Percentiles rank a stretch among this genome's conserved stretches.
Evolutionary conservation across 1,140 invertebrate species (phyloP).

Genomic region (Scaptodrosophila lebanonensis): DNA sequence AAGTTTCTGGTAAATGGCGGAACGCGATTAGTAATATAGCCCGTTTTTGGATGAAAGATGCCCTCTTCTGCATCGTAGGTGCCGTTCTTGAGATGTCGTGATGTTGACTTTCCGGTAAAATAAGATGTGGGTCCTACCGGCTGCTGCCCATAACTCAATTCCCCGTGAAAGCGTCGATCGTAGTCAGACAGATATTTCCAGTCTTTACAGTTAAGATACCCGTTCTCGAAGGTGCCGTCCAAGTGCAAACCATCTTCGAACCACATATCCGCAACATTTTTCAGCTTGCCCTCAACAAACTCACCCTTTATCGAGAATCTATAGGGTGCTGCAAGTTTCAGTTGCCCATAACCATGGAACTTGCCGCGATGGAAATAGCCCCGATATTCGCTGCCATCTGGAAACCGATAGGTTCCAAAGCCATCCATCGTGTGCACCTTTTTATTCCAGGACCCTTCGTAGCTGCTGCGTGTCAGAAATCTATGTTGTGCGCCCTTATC

Average conservation of each 20-base stretch:
- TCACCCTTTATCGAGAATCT: constrained; percentile 55
- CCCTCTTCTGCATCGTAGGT: constrained; percentile 59
- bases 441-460: constrained; percentile 48
- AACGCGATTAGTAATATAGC: constrained; percentile 38
- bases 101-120: constrained; percentile 28
- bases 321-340: constrained; percentile 47
- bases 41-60: constrained; percentile 31
- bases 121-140: constrained; percentile 54
- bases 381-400: constrained; percentile 64
- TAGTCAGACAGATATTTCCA: constrained; percentile 49
- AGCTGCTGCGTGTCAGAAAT: constrained; percentile 56
- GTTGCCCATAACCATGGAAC: constrained; percentile 58
- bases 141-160: constrained; percentile 41
- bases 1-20: constrained; percentile 25
- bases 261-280: constrained; percentile 57
- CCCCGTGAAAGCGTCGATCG: constrained; percentile 56
- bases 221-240: constrained; percentile 22
- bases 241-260: constrained; percentile 55
- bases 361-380: constrained; percentile 43
- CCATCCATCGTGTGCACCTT: constrained; percentile 57
- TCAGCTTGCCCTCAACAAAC: constrained; percentile 41
- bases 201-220: constrained; percentile 22
- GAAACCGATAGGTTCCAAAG: constrained; percentile 57
- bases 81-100: constrained; percentile 15
- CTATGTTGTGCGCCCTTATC: too few species aligned